A percentile compares a stretch with the other conserved stretches of the same genome.
These are phyloP conservation scores for Pangasius larnaudii DNA, from an alignment of 2,797 vertebrate species.

Conservation along the genomic window DNA sequence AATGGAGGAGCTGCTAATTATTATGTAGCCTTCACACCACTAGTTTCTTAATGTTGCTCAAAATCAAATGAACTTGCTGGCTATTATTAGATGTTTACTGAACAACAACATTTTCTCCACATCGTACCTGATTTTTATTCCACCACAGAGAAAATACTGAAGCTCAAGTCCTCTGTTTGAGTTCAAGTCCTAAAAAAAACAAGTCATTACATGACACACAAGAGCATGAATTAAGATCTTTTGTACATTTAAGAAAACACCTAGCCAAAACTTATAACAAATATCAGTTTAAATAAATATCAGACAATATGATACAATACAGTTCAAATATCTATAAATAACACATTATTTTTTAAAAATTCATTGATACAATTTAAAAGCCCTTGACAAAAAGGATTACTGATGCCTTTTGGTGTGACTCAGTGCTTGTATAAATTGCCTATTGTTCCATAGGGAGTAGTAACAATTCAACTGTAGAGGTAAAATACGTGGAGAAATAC, in stretches of 20 bases:
- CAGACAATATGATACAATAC: not conserved
- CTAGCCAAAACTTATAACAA: not conserved
- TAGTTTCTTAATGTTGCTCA: conserved; percentile 1
- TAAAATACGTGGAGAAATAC: not conserved
- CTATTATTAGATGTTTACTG: not conserved
- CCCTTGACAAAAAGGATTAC: not conserved
- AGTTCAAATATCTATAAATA: not conserved
- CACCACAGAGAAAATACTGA: not conserved
- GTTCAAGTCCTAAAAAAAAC: not conserved
- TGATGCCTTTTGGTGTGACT: not conserved
- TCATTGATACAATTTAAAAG: not conserved
- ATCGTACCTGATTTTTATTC: conserved; percentile 1
- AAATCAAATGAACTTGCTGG: not conserved
- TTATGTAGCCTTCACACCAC: not conserved
- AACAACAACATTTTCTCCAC: conserved; percentile 14
- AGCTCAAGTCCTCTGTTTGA: not conserved
- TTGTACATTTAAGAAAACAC: not conserved
- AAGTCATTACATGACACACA: not conserved
- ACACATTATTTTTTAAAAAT: not conserved
- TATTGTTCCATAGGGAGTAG: not conserved
- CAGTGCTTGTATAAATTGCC: not conserved
- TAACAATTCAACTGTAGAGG: not conserved
- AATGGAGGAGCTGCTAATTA: conserved; percentile 6
- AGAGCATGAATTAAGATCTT: not conserved
- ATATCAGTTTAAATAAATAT: not conserved